Base-by-base conservation (phyloP, 2,797 vertebrate genomes). In the Rhabdomys pumilio region DNA sequence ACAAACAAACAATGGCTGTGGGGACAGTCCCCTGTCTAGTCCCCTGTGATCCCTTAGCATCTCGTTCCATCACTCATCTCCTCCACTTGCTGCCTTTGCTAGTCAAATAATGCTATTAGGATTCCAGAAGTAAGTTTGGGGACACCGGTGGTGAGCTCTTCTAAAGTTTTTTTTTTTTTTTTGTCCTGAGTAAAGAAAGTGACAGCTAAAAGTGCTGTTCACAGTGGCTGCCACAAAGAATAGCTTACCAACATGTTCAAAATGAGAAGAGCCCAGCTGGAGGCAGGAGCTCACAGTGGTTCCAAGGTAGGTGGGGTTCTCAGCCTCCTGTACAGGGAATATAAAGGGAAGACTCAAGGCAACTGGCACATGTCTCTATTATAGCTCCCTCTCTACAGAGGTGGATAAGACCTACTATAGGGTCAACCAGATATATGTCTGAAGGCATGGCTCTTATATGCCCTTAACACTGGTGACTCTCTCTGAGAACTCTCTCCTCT, bases 1-100 rank as follows among this genome's bases (percentile, higher is more conserved):
- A 95, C 89, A 96, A 96, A 77, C 92, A 76, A 93, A 86, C 55
- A 93, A 65, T 6, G 73, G 83, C 92, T 2, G 0, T 80, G 47
- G 67, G 88, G 81, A 80, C 2, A 1, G 53, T 13, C 41, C 31
- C 20, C 19, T 0, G 1, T 47, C 47, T 0, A 7, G 13, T 65
- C 75, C 53, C 77, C 88, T 55, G 34, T 0, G 9, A 41, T 57
- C 89, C 75, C 34, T 47, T 5, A 12, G 3, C 61, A 57, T 92
- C 86, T 87, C 83, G 65, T 12, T 11, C 76, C 34, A 14, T 63
- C 72, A 3, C 24, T 81, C 83, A 22, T 17, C 6, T 89, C 57
- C 53, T 57, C 63, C 0, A 47, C 47, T 67, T 3, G 41, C 20
- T 38, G 53, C 11, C 1, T 53, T 44, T 0, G 0, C 76, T 84